Percentiles rank a stretch among this genome's conserved stretches.
Conservation (phyloP, 2,888 invertebrate species). For the Eupithecia insigniata region DNA sequence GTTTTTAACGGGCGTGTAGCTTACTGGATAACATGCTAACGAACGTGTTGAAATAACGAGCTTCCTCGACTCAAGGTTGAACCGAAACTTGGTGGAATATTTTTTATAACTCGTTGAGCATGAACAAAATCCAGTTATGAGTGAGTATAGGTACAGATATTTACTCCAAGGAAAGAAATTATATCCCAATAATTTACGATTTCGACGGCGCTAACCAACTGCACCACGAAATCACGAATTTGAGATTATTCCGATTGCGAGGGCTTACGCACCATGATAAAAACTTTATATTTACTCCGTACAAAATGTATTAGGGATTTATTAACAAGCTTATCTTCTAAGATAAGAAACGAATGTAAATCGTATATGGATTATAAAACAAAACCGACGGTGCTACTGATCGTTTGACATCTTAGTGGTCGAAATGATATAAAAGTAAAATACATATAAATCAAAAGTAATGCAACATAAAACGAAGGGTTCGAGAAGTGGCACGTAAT, state of each 20-base stretch:
- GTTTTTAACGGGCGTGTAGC: constrained; percentile 22
- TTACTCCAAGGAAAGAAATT: too few species aligned
- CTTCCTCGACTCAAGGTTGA: constrained; percentile 20
- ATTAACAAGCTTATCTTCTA: background rate
- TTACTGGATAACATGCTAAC: constrained; percentile 8
- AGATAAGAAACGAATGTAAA: background rate
- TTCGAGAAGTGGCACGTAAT: constrained; percentile 47
- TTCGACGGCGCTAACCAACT: too few species aligned
- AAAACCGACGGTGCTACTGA: background rate
- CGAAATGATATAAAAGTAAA: constrained; percentile 3
- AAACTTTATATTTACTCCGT: too few species aligned
- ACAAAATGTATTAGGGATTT: background rate
- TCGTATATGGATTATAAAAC: background rate
- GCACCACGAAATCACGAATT: too few species aligned
- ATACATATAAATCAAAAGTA: constrained; percentile 15
- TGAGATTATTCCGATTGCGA: too few species aligned
- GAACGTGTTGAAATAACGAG: constrained; percentile 27
- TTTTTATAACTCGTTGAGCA: background rate
- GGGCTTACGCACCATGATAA: too few species aligned
- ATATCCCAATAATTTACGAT: too few species aligned
- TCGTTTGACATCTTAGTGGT: background rate
- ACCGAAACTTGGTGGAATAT: background rate
- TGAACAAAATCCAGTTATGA: constrained; percentile 1
- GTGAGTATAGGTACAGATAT: too few species aligned
- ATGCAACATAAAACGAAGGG: constrained; percentile 23